Percentiles rank a stretch among this genome's conserved stretches.
Evolutionary conservation across 1,140 invertebrate genomes (phyloP).

Genomic region (Eciton burchellii): DNA sequence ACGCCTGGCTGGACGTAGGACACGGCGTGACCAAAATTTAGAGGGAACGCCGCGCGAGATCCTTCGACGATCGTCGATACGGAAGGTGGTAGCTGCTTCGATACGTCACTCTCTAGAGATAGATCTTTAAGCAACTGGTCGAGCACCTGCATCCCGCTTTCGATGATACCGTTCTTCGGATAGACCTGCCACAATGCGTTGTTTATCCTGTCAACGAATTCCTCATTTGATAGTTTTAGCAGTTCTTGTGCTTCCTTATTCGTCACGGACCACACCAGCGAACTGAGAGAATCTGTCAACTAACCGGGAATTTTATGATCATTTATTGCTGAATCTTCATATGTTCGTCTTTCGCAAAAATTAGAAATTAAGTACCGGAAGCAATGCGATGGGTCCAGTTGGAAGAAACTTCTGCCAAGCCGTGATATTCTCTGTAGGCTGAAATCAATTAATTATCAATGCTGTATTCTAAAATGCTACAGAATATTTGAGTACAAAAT

Average conservation of each 20-base stretch:
- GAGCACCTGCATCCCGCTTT: slow-evolving; percentile 86
- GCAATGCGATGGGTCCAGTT: slow-evolving; percentile 94
- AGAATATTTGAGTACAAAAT: not conserved
- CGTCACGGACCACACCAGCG: slow-evolving; percentile 96
- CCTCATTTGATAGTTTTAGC: slow-evolving; percentile 89
- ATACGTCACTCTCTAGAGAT: slow-evolving; percentile 82
- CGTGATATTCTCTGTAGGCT: slow-evolving; percentile 91
- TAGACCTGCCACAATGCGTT: slow-evolving; percentile 93
- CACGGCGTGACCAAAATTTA: slow-evolving; percentile 95
- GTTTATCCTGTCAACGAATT: slow-evolving; percentile 96
- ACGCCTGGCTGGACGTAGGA: slow-evolving; percentile 92
- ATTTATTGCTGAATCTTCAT: not conserved
- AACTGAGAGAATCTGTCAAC: slow-evolving; percentile 91
- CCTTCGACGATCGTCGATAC: slow-evolving; percentile 87
- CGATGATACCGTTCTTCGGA: slow-evolving; percentile 86
- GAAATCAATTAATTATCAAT: slow-evolving; percentile 76
- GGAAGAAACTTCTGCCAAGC: slow-evolving; percentile 99
- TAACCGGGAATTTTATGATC: slow-evolving; percentile 79
- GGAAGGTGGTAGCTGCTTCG: slow-evolving; percentile 92
- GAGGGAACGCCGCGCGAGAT: slow-evolving; percentile 95
- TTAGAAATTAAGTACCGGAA: slow-evolving; percentile 89
- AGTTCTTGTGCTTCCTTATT: slow-evolving; percentile 91
- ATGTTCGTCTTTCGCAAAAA: not conserved
- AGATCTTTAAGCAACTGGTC: slow-evolving; percentile 84
- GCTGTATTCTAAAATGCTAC: slow-evolving; percentile 2